Conservation (phyloP, 2,888 invertebrate species). For the Chirona hameri region DNA sequence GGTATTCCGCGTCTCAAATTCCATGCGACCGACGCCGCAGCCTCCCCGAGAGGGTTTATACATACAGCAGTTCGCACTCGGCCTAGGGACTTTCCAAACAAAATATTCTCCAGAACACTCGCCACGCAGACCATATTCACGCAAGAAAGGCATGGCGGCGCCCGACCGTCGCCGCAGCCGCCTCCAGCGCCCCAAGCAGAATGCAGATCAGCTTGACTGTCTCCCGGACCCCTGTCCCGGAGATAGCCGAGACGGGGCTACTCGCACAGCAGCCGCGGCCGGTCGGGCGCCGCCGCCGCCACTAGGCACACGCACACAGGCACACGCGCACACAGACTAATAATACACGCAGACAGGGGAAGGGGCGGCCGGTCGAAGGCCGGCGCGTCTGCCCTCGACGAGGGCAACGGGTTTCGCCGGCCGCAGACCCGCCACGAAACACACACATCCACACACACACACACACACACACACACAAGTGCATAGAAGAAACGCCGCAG, state of each 20-base stretch:
- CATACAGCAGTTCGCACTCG: not conserved
- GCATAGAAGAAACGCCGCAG: not conserved
- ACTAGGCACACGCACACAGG: not conserved
- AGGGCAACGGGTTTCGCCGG: no score
- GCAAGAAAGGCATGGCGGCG: not conserved
- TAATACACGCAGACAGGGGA: no score
- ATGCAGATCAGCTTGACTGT: no score
- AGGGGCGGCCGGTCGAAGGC: no score
- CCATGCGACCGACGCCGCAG: no score
- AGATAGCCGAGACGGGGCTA: not conserved
- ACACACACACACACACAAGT: not conserved
- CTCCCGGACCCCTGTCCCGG: no score
- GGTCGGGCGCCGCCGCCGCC: no score
- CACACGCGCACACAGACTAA: not conserved
- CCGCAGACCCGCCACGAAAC: no score
- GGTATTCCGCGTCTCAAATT: no score
- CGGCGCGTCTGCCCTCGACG: no score
- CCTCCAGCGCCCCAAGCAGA: not conserved
- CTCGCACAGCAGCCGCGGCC: not conserved
- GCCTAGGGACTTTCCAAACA: not conserved
- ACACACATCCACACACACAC: no score
- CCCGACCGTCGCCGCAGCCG: not conserved
- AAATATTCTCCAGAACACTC: not conserved
- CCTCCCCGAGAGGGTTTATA: no score
- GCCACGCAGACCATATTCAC: slow-evolving; percentile 6